Base-by-base conservation (phyloP, 2,888 invertebrate genomes). In the Pollenia angustigena region DNA sequence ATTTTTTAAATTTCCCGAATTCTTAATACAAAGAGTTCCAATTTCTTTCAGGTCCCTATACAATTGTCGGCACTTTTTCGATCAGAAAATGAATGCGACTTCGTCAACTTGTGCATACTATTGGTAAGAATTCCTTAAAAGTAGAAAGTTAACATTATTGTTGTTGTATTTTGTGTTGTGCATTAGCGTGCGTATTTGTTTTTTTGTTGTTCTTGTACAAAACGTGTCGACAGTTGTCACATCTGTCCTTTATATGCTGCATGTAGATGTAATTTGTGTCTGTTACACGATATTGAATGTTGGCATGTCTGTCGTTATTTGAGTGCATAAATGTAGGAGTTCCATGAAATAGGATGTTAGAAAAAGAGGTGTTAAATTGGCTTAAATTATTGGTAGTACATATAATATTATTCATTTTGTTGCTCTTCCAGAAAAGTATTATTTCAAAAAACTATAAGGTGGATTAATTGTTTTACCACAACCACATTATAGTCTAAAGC, bases 201-300 rank as follows among this genome's bases (percentile, higher is more conserved):
- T 68, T 48, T 58, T 23, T 72, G 11, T 50, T 71, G n/a, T 66
- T 81, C 42, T 42, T 16, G 64, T 46, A 46, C 48, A 80, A 85
- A 80, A 79, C 68, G 68, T 85, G 80, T 75, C 80, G 80, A 74
- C 84, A 85, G 66, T 58, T 85, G 84, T 80, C 79, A 69, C 62
- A 85, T 75, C 60, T 75, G 80, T 18, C 69, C 54, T 75, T 75
- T 69, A 46, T 74, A 46, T 32, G 23, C 52, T 40, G n/a, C 14
- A 69, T 79, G 48, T 42, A 23, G 42, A 79, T 58, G 58, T 32
- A 11, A 10, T 74, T 66, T 74, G 14, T 66, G 58, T 81, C n/a
- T 66, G 69, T 66, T 48, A 64, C 52, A 80, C 54, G 71, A 60
- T 64, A 64, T 80, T 64, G 46, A 80, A 80, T 80, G 62, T 62